Evolutionary conservation across 2,888 invertebrate species (phyloP).

Genomic region (Ormyrus labotus): DNA sequence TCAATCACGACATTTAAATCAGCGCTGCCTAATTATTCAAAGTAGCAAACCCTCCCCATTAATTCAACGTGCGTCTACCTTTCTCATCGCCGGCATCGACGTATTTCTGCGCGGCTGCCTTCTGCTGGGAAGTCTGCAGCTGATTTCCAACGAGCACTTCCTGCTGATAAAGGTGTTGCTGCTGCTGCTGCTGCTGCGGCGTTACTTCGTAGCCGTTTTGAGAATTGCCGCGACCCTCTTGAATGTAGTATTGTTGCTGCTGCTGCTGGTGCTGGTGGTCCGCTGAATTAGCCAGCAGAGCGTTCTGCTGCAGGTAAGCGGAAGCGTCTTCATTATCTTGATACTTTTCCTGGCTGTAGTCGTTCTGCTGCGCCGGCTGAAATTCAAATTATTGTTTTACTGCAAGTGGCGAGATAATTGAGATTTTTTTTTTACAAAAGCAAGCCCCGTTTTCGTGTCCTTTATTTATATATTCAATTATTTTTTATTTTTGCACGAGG

Average conservation of each 20-base stretch:
- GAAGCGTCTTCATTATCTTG: slow-evolving; percentile 57
- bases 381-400: no score
- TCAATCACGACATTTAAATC: no score
- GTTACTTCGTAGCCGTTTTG: slow-evolving; percentile 54
- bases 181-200: slow-evolving; percentile 43
- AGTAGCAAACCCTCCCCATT: no score
- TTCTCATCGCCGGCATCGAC: slow-evolving; percentile 63
- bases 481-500: no score
- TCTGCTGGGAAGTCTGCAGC: slow-evolving; percentile 67
- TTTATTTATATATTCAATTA: no score
- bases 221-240: slow-evolving; percentile 55
- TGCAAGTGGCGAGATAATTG: no score
- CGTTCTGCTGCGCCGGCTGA: no score
- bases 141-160: slow-evolving; percentile 69
- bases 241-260: slow-evolving; percentile 59
- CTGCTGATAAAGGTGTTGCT: slow-evolving; percentile 65
- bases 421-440: no score
- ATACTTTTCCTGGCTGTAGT: slow-evolving; percentile 62
- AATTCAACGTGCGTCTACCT: neutral
- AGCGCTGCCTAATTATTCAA: no score
- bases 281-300: neutral
- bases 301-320: slow-evolving; percentile 8
- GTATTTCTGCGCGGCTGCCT: slow-evolving; percentile 65
- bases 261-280: slow-evolving; percentile 52
- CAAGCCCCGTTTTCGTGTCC: no score